Conservation (phyloP, 2,113 vertebrate species). For the Choloepus hoffmanni region DNA sequence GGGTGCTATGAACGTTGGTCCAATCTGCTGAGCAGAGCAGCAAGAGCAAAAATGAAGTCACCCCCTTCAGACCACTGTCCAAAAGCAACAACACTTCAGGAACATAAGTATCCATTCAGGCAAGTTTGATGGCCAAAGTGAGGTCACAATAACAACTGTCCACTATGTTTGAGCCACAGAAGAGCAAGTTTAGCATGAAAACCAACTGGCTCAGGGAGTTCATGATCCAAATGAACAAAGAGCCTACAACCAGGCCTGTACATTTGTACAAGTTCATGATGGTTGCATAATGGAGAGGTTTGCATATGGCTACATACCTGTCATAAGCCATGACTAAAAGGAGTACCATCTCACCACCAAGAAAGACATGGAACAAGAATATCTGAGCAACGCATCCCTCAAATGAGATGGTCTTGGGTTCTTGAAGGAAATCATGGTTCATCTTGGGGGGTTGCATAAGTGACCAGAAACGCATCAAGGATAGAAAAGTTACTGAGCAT, state of each 20-base stretch:
- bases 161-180: constrained; percentile 76
- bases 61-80: constrained; percentile 57
- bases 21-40: constrained; percentile 37
- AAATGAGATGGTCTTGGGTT: constrained; percentile 69
- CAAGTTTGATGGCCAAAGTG: constrained; percentile 70
- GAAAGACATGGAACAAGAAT: constrained; percentile 75
- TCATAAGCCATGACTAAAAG: constrained; percentile 78
- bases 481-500: constrained; percentile 74
- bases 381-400: constrained; percentile 74
- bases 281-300: constrained; percentile 66
- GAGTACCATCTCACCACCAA: constrained; percentile 73
- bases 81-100: constrained; percentile 65
- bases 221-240: constrained; percentile 68
- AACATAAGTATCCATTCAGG: constrained; percentile 58
- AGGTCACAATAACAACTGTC: constrained; percentile 76
- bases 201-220: constrained; percentile 68
- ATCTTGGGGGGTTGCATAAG: constrained; percentile 76
- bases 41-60: constrained; percentile 62
- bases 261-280: constrained; percentile 63
- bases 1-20: constrained; percentile 56
- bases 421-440: constrained; percentile 67
- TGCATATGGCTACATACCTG: constrained; percentile 76
- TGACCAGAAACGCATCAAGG: constrained; percentile 69
- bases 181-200: constrained; percentile 67
- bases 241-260: constrained; percentile 34